Conservation (phyloP, 2,113 vertebrate genomes). For the Oreochromis spilurus region DNA sequence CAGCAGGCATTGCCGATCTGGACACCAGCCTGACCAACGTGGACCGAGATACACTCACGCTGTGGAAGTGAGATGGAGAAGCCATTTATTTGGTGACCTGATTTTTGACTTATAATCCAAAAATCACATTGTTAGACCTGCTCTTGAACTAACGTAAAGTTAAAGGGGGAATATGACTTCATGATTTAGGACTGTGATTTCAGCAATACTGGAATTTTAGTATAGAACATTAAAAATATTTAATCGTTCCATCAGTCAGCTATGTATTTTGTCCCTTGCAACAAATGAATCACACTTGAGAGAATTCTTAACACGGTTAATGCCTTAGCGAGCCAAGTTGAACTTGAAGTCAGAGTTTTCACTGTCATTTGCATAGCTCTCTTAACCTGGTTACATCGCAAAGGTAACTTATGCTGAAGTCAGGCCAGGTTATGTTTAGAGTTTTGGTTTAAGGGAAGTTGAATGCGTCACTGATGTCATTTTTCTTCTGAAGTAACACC, state of each 20-base stretch:
- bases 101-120: background rate
- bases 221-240: background rate
- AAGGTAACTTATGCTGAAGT: fast-evolving
- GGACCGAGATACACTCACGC: conserved; percentile 71
- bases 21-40: conserved; percentile 69
- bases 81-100: background rate
- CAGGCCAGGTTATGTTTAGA: background rate
- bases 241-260: background rate
- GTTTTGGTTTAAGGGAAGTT: background rate
- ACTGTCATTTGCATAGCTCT: fast-evolving
- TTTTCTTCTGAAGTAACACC: background rate
- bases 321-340: fast-evolving
- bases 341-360: background rate
- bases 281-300: background rate
- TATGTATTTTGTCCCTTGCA: background rate
- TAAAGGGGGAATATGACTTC: background rate
- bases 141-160: background rate
- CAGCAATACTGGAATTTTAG: background rate
- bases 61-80: background rate
- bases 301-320: background rate
- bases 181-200: background rate
- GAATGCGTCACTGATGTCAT: background rate
- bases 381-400: fast-evolving
- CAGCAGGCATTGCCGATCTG: conserved; percentile 68
- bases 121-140: background rate